Base-by-base conservation (phyloP, 2,888 invertebrate species). In the Diaperis boleti region DNA sequence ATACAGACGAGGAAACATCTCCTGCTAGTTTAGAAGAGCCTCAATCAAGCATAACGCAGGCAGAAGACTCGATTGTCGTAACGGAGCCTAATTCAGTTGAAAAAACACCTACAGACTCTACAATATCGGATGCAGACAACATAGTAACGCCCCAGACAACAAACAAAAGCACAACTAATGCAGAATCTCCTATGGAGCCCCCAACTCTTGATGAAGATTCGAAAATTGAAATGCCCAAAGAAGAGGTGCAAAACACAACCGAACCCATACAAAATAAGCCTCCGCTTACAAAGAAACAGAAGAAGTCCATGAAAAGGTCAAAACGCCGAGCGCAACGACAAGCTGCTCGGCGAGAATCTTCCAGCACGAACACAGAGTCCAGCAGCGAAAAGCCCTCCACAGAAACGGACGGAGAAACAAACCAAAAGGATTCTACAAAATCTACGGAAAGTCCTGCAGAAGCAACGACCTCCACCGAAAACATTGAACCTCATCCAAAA, bases 281-380 rank as follows among this genome's bases (percentile, higher is more conserved):
- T 44, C 52, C 60, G n/a, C 31, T 63, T 4, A 68, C 65, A 0
- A 62, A 68, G 14, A 71, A 66, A 47, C 69, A 68, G 29, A 71
- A 69, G 37, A 72, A 62, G 33, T 69, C 70, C 11, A 56, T 64
- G 33, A 70, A 57, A 50, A 69, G 68, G 61, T 49, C 64, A 6
- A 66, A 68, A 14, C 69, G 67, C 56, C 61, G 68, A 35, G 69
- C 71, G 1, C 67, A 72, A 26, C 70, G 69, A 54, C 62, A 62
- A 44, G 65, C 65, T 6, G 56, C 59, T 31, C 52, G 69, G 1
- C 66, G 72, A 45, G 71, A 66, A 41, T 69, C 69, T 11, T 41
- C 62, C 8, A 68, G 72, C n/a, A 75, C 74, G 44, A 73, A 71
- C 1, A 76, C 72, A 17, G 74, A 69, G 37, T 74, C 74, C 0